phyloP scores from a whole-genome alignment of 2,113 vertebrate genomes.

The Sigmodon hispidus region DNA sequence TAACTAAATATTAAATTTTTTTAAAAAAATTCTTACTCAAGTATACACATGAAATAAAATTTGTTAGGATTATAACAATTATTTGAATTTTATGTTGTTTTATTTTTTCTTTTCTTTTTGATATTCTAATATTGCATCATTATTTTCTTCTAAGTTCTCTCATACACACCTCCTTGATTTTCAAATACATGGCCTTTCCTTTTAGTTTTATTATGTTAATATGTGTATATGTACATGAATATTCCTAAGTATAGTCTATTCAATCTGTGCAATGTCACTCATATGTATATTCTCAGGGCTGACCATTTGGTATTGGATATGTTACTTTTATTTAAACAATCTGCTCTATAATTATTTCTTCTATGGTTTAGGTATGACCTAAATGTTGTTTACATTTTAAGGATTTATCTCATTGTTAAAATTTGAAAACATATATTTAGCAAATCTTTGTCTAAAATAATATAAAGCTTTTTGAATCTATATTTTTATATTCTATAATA shows the following conservation, averaged over 20 bases:
- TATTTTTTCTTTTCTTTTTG: neutral
- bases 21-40: neutral
- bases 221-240: too few species aligned
- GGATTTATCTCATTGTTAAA: neutral
- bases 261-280: neutral
- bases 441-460: neutral
- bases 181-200: neutral
- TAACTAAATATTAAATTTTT: neutral
- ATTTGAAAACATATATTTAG: constrained; percentile 2
- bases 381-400: too few species aligned
- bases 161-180: neutral
- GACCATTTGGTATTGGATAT: neutral
- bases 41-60: constrained; percentile 1
- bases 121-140: neutral
- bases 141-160: neutral
- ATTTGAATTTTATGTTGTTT: neutral
- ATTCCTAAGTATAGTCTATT: neutral
- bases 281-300: neutral
- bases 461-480: neutral
- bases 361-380: neutral
- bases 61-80: neutral
- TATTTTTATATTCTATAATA: neutral
- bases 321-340: constrained; percentile 5
- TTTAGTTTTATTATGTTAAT: neutral
- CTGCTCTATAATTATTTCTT: constrained; percentile 21